Conservation (phyloP, 2,888 invertebrate species). For the Andrena bicolor region DNA sequence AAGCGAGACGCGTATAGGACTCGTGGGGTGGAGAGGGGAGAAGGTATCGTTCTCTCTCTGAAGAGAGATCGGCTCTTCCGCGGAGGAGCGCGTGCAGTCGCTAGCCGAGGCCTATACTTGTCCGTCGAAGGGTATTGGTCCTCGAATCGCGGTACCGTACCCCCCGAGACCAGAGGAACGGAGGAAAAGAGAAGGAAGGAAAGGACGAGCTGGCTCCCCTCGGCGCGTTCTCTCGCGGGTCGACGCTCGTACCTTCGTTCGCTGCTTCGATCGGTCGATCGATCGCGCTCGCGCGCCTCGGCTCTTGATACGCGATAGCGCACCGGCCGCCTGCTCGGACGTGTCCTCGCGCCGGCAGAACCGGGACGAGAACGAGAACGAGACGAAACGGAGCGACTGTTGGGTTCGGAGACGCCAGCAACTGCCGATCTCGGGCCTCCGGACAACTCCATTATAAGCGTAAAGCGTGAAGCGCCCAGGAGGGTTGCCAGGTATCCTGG, state of each 20-base stretch:
- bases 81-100: constrained; percentile 83
- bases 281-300: constrained; percentile 42
- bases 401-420: not conserved
- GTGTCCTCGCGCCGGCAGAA: not conserved
- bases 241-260: constrained; percentile 48
- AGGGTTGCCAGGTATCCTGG: constrained; percentile 71
- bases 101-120: constrained; percentile 82
- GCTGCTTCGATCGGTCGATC: constrained; percentile 41
- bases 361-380: not conserved
- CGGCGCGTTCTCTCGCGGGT: constrained; percentile 55
- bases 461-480: constrained; percentile 18
- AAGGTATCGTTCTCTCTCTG: constrained; percentile 72
- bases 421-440: constrained; percentile 28
- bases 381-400: constrained; percentile 4
- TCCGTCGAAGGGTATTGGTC: constrained; percentile 81
- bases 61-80: constrained; percentile 80
- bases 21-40: constrained; percentile 65
- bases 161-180: constrained; percentile 53
- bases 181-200: constrained; percentile 46
- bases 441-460: constrained; percentile 39
- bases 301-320: constrained; percentile 30
- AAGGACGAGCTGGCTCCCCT: constrained; percentile 61
- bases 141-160: constrained; percentile 66
- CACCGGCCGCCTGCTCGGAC: not conserved
- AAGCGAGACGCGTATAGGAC: constrained; percentile 32